These are phyloP conservation scores for Latrodectus geometricus DNA, from an alignment of 1,140 invertebrate genomes.

Conservation along the genomic window DNA sequence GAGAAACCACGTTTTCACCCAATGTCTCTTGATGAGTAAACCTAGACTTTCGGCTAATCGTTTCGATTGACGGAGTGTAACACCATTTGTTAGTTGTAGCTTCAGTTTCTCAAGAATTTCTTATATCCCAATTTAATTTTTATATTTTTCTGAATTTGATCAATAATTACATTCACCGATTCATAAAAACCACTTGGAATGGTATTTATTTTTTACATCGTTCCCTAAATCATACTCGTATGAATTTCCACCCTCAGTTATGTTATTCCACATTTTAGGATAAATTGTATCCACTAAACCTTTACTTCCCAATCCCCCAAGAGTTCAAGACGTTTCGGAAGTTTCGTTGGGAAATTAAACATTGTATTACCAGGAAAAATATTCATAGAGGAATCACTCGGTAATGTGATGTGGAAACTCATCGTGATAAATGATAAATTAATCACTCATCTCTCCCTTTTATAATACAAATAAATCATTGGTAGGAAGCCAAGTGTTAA, in stretches of 20 bases:
- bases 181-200: not conserved
- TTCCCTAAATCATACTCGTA: too few species aligned
- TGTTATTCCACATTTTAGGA: slow-evolving; percentile 21
- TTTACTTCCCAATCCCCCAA: slow-evolving; percentile 3
- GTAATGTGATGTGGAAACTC: too few species aligned
- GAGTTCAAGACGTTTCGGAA: too few species aligned
- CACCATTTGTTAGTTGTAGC: not conserved
- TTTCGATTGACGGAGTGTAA: not conserved
- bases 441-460: too few species aligned
- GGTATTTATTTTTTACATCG: too few species aligned
- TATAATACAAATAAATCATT: too few species aligned
- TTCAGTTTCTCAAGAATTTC: not conserved
- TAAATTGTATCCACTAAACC: slow-evolving; percentile 9
- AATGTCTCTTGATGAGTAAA: not conserved
- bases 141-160: not conserved
- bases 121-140: not conserved
- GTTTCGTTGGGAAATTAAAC: too few species aligned
- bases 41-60: not conserved
- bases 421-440: too few species aligned
- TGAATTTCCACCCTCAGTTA: too few species aligned
- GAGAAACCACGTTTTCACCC: not conserved
- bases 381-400: too few species aligned
- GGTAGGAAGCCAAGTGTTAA: too few species aligned
- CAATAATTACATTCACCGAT: not conserved
- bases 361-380: too few species aligned